Percentiles rank a stretch among this genome's conserved stretches.
phyloP scores from a whole-genome alignment of 2,113 vertebrate genomes.

The Nothobranchius kuhntae region DNA sequence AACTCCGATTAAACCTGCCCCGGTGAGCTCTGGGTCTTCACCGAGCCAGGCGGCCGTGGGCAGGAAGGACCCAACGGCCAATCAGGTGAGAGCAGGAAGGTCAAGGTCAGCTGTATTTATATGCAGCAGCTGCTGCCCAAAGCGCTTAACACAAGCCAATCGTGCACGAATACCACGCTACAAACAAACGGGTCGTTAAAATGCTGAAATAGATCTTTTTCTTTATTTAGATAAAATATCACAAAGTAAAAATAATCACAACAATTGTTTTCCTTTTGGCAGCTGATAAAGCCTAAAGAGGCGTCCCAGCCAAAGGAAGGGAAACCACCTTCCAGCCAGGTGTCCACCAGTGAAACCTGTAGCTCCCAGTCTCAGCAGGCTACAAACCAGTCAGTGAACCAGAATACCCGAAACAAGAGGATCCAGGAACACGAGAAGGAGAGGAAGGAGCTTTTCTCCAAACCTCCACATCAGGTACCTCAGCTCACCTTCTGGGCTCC shows the following conservation, averaged over 20 bases:
- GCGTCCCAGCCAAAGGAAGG: slow-evolving; percentile 74
- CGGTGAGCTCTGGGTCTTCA: slow-evolving; percentile 67
- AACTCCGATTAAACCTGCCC: slow-evolving; percentile 75
- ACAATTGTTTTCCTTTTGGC: background rate
- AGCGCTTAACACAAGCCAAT: no score
- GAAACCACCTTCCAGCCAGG: slow-evolving; percentile 73
- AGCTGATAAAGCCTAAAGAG: slow-evolving; percentile 88
- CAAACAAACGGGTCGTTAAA: no score
- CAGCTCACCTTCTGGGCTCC: background rate
- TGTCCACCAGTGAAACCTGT: slow-evolving; percentile 54
- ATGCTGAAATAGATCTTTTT: no score
- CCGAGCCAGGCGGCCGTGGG: slow-evolving; percentile 79
- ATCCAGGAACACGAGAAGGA: slow-evolving; percentile 92
- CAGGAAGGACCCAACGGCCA: slow-evolving; percentile 81
- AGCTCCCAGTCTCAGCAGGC: slow-evolving; percentile 43
- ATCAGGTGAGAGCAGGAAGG: slow-evolving; percentile 78
- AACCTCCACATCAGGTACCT: slow-evolving; percentile 82
- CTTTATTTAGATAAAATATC: background rate
- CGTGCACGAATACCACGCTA: no score
- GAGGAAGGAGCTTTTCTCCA: slow-evolving; percentile 89
- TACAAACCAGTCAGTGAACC: slow-evolving; percentile 49
- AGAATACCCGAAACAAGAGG: slow-evolving; percentile 83
- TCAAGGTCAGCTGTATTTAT: no score
- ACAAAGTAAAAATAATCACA: background rate
- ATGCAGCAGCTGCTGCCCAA: no score